phyloP scores from a whole-genome alignment of 2,113 vertebrate genomes.

The Melierax canorus region DNA sequence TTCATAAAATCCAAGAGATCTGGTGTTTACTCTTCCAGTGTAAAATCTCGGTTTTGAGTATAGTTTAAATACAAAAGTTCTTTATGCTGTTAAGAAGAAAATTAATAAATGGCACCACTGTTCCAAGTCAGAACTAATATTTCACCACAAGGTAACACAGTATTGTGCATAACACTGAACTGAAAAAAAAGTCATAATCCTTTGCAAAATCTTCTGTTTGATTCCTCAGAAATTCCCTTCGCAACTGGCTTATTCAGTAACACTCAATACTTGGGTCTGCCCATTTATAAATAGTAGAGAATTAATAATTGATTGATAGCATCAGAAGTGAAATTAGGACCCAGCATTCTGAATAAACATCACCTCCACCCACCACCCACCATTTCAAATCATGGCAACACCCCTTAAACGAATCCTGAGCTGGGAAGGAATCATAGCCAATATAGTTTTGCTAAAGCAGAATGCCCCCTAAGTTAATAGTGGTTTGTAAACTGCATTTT shows the following conservation, averaged over 20 bases:
- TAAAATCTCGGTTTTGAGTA: neutral
- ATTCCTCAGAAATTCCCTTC: neutral
- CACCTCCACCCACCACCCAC: fast-evolving
- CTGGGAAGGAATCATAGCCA: neutral
- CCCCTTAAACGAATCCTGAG: neutral
- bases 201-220: neutral
- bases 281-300: neutral
- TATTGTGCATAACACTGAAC: neutral
- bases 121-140: neutral
- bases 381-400: neutral
- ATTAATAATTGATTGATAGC: neutral
- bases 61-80: neutral
- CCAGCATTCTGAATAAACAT: neutral
- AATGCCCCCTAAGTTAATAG: neutral
- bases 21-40: neutral
- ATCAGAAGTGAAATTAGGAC: neutral
- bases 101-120: neutral
- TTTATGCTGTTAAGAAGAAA: neutral
- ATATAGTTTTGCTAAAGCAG: neutral
- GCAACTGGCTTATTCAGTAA: neutral
- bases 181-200: neutral
- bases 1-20: neutral
- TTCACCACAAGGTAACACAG: neutral
- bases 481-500: neutral
- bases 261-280: neutral